Evolutionary conservation across 2,888 invertebrate species (phyloP), one percentile per base, ranked within the genome.

Genomic region (Sycophila texana): DNA sequence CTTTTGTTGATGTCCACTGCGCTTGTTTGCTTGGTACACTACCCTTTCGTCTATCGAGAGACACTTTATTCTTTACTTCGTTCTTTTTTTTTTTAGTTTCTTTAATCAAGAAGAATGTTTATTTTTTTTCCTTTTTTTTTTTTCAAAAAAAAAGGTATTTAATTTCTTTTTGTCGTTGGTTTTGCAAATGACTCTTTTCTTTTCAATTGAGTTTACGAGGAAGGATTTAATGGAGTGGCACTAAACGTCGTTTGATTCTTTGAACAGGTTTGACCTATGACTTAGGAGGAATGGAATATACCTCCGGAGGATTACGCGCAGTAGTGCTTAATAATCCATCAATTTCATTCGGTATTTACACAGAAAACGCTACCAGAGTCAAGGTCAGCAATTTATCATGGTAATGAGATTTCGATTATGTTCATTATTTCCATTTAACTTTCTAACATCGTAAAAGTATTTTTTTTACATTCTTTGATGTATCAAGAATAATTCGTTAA

Each of bases 361-460:
- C 16, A 10, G 18, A 2, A 57, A 2, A 57, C 10, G 7, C 58
- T 13, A 18, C 60, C 5, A 26, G 22, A 60, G 58, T 60, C 63
- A 47, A 18, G 63, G 63, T 63, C 63, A 13, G 47, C 63, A 18
- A 63, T 63, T 63, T 63, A 18, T 63, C 63, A 63, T 12, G 63
- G 47, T 63, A 63, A 63, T 47, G 63, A 63, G 63, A 1, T 47
- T n/a, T 20, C 63, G 63, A 63, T 63, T 63, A 39, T 18, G 30
- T 18, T 39, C 13, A 18, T 63, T 30, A 18, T 63, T n/a, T 47
- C 26, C 22, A 14, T 20, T 5, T 22, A 16, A 13, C 39, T 39
- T 39, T 39, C 10, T 39, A 39, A 39, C 39, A 7, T 10, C 39
- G 10, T 22, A 14, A 14, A 60, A 22, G 13, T 60, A 60, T 2